phyloP scores from a whole-genome alignment of 2,113 vertebrate genomes.

The Otolemur garnettii region DNA sequence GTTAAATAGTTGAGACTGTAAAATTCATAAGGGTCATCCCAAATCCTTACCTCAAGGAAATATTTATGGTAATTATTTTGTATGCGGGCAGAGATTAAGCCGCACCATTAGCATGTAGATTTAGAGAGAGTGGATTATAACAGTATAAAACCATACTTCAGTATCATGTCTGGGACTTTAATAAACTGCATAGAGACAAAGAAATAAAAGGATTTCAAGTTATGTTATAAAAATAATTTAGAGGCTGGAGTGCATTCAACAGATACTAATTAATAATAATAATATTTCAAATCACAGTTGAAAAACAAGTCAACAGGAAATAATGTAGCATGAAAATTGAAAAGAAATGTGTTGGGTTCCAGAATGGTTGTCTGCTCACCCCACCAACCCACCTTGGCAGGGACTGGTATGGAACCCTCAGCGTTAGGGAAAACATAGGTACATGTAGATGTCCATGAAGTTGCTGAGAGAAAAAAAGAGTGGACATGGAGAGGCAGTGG shows the following conservation, averaged over 20 bases:
- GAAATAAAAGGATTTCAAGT: slow-evolving; percentile 1
- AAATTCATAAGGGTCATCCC: neutral
- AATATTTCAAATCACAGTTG: slow-evolving; percentile 51
- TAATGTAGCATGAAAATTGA: slow-evolving; percentile 32
- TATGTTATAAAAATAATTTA: slow-evolving; percentile 62
- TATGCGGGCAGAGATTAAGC: neutral
- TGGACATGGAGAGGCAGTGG: neutral
- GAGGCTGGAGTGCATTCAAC: neutral
- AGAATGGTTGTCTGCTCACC: slow-evolving; percentile 22
- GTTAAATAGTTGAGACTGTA: slow-evolving; percentile 10
- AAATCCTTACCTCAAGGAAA: neutral
- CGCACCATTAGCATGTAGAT: neutral
- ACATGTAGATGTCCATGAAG: neutral
- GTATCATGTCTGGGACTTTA: neutral
- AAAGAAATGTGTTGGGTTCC: slow-evolving; percentile 38
- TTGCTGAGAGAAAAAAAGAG: slow-evolving; percentile 4
- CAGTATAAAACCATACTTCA: neutral
- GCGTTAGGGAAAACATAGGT: neutral
- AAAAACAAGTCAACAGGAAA: slow-evolving; percentile 58
- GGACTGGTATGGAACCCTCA: neutral
- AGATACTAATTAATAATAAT: slow-evolving; percentile 64
- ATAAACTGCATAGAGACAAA: slow-evolving; percentile 21
- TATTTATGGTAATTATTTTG: neutral
- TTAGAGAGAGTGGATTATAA: neutral
- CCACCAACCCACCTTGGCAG: neutral